Evolutionary conservation across 2,113 vertebrate species (phyloP).

Genomic region (Hyla sarda): DNA sequence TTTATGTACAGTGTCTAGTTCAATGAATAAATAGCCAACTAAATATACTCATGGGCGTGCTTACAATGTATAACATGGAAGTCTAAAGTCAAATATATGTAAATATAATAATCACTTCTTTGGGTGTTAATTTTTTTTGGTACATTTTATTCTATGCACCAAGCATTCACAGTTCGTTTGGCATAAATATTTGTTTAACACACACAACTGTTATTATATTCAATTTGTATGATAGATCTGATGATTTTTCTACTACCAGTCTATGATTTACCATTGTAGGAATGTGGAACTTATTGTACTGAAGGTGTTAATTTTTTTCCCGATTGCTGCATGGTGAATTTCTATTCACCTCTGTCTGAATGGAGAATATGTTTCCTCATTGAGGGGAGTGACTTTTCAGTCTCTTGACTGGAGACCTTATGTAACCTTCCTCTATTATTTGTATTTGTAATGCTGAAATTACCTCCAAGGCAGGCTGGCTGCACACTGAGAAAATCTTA

Average conservation of each 20-base stretch:
- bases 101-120: too few relatives aligned
- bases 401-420: conserved; percentile 28
- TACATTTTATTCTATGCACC: too few relatives aligned
- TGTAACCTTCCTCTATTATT: conserved; percentile 29
- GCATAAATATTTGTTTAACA: too few relatives aligned
- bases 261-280: not conserved
- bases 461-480: conserved; percentile 31
- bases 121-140: too few relatives aligned
- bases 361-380: conserved; percentile 6
- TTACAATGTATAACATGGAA: too few relatives aligned
- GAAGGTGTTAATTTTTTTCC: conserved; percentile 1
- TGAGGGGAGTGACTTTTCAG: not conserved
- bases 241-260: not conserved
- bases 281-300: not conserved
- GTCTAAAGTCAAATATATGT: too few relatives aligned
- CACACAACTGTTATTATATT: too few relatives aligned
- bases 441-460: conserved; percentile 41
- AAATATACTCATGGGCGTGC: too few relatives aligned
- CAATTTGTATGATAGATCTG: too few relatives aligned
- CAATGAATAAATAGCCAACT: too few relatives aligned
- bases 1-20: too few relatives aligned
- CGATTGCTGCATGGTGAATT: conserved; percentile 6
- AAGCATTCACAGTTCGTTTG: too few relatives aligned
- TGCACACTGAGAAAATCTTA: conserved; percentile 27
- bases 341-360: conserved; percentile 23